phyloP scores from a whole-genome alignment of 1,140 invertebrate species.

The Bombyx mandarina region DNA sequence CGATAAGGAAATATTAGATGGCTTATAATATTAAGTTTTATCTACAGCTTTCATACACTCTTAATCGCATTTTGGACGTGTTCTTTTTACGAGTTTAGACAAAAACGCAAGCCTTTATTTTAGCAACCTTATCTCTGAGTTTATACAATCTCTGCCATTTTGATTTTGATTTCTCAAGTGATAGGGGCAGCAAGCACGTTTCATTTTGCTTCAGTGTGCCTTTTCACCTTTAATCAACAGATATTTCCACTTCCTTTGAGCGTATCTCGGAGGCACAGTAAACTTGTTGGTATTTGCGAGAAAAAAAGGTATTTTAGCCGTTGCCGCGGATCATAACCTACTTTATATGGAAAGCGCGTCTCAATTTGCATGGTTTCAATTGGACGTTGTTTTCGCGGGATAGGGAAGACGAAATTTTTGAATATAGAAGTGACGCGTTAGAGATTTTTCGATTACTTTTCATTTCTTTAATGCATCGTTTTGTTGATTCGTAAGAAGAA shows the following conservation, averaged over 20 bases:
- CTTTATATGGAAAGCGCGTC: conserved; percentile 17
- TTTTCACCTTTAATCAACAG: conserved; percentile 13
- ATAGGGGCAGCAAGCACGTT: conserved; percentile 7
- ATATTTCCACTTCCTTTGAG: conserved; percentile 7
- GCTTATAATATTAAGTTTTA: too few relatives aligned
- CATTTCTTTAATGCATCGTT: too few relatives aligned
- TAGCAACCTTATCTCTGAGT: not conserved
- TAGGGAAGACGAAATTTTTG: not conserved
- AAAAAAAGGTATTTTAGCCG: conserved; percentile 17
- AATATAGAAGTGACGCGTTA: too few relatives aligned
- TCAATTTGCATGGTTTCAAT: conserved; percentile 18
- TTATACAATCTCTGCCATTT: not conserved
- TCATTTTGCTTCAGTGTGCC: conserved; percentile 5
- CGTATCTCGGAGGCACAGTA: conserved; percentile 10
- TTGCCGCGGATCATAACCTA: conserved; percentile 13
- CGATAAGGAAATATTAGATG: too few relatives aligned
- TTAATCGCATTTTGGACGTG: too few relatives aligned
- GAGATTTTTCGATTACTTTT: too few relatives aligned
- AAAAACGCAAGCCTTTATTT: too few relatives aligned
- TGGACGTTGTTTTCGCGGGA: conserved; percentile 12
- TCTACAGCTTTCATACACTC: too few relatives aligned
- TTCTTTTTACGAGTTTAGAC: too few relatives aligned
- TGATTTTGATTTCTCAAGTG: not conserved
- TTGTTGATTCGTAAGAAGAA: too few relatives aligned
- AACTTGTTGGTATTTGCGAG: conserved; percentile 18